Evolutionary conservation across 1,140 invertebrate species (phyloP).

Genomic region (Macrobrachium nipponense): DNA sequence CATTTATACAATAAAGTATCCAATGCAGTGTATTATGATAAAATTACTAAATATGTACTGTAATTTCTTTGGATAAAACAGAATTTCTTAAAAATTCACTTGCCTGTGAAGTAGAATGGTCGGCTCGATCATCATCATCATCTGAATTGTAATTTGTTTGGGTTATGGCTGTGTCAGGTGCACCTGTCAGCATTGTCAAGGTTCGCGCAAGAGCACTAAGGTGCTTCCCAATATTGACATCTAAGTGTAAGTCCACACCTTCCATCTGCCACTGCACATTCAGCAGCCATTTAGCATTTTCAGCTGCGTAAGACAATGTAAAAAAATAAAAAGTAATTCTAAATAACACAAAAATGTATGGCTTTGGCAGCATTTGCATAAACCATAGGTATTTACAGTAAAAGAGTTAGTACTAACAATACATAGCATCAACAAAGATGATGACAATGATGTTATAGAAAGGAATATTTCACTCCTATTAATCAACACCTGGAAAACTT

Average conservation of each 20-base stretch:
- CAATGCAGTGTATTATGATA: background rate
- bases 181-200: slow-evolving; percentile 89
- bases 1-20: no score
- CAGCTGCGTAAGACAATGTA: slow-evolving; percentile 67
- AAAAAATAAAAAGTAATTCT: background rate
- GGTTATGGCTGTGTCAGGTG: slow-evolving; percentile 81
- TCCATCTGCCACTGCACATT: slow-evolving; percentile 99
- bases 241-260: slow-evolving; percentile 96
- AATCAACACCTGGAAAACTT: no score
- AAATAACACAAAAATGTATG: background rate
- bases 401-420: no score
- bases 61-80: no score
- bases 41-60: background rate
- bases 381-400: no score
- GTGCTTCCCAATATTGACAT: slow-evolving; percentile 96
- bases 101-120: slow-evolving; percentile 71
- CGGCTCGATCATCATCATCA: slow-evolving; percentile 63
- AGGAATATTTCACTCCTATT: no score
- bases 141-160: slow-evolving; percentile 68
- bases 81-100: slow-evolving; percentile 73
- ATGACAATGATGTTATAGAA: no score
- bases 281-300: slow-evolving; percentile 98
- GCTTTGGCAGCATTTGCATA: no score
- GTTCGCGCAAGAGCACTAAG: slow-evolving; percentile 93
- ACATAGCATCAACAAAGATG: no score